Percentiles rank a stretch among this genome's conserved stretches.
These are phyloP conservation scores for Pitangus sulphuratus DNA, from an alignment of 2,797 vertebrate species.

Conservation along the genomic window DNA sequence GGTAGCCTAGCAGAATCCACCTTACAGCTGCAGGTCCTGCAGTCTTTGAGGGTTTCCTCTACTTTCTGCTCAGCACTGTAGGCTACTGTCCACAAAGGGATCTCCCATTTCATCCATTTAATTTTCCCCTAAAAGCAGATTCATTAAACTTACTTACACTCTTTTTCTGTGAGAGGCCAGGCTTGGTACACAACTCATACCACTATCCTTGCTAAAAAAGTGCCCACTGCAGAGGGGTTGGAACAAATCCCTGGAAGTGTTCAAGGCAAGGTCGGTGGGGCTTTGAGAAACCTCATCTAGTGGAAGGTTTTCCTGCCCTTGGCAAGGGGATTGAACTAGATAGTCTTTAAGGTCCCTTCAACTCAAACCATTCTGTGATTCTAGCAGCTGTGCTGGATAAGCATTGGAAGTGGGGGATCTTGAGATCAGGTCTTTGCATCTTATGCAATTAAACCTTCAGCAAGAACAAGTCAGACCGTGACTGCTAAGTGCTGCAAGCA, in stretches of 20 bases:
- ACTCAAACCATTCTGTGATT: accelerated
- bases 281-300: too few relatives aligned
- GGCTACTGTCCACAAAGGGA: background rate
- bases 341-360: background rate
- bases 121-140: background rate
- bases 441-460: background rate
- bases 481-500: background rate
- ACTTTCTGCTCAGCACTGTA: background rate
- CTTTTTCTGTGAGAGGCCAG: background rate
- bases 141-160: background rate
- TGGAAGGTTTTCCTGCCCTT: too few relatives aligned
- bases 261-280: background rate
- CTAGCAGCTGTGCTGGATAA: background rate
- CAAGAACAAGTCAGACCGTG: background rate
- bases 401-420: background rate
- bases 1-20: background rate
- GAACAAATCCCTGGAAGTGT: background rate
- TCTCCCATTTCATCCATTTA: background rate
- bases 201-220: background rate
- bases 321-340: background rate
- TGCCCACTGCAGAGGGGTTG: background rate
- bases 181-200: background rate
- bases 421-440: background rate
- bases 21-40: background rate
- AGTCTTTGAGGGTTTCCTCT: background rate